Evolutionary conservation across 2,888 invertebrate species (phyloP).

Genomic region (Hirtodrosophila trivittata): DNA sequence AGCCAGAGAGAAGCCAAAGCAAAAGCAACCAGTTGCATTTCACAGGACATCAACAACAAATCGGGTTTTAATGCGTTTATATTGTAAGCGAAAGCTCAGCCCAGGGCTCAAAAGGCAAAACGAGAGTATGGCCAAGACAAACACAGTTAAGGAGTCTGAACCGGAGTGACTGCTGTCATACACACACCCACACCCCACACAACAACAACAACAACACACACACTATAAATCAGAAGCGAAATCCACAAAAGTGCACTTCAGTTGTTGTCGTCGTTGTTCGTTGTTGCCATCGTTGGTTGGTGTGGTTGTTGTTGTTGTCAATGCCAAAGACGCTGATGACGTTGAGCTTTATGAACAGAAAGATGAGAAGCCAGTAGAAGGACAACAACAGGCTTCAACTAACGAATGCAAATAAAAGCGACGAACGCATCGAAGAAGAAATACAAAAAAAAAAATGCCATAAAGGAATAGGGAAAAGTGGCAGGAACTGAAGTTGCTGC

Average conservation of each 20-base stretch:
- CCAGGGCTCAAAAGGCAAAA: conserved; percentile 22
- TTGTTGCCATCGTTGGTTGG: conserved; percentile 25
- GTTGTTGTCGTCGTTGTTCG: conserved; percentile 20
- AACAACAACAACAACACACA: neutral
- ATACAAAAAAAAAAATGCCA: neutral
- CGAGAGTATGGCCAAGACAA: conserved; percentile 47
- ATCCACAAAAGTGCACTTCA: conserved; percentile 74
- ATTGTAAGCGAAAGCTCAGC: conserved; percentile 37
- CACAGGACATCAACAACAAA: conserved; percentile 19
- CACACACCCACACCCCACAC: conserved; percentile 1
- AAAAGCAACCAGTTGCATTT: conserved; percentile 52
- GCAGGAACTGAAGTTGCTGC: conserved; percentile 54
- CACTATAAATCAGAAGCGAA: conserved; percentile 63
- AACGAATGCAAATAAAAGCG: conserved; percentile 46
- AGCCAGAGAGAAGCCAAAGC: conserved; percentile 22
- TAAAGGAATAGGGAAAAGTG: neutral
- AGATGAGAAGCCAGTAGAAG: conserved; percentile 51
- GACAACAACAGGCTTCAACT: conserved; percentile 26
- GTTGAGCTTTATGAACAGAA: conserved; percentile 65
- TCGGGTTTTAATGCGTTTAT: conserved; percentile 42
- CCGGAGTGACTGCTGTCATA: conserved; percentile 55
- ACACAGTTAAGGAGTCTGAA: conserved; percentile 42
- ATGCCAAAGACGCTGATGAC: conserved; percentile 64
- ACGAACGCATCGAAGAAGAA: conserved; percentile 23
- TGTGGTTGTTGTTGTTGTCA: conserved; percentile 13